Evolutionary conservation across 2,888 invertebrate species (phyloP).

Genomic region (Sialis fuliginosa): DNA sequence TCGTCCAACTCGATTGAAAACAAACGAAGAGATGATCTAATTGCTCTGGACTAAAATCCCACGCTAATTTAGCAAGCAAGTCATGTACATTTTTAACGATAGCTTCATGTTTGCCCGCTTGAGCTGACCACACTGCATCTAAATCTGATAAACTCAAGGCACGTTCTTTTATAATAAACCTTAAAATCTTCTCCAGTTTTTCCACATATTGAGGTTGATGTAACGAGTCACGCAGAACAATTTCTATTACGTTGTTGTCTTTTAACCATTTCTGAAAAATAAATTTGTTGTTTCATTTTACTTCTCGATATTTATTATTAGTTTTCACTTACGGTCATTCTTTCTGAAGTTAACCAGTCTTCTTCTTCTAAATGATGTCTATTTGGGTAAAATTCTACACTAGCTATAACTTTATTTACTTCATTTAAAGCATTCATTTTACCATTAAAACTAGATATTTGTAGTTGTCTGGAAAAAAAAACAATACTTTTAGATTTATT

Average conservation of each 20-base stretch:
- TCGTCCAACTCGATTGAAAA: conserved; percentile 87
- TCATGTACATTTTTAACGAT: conserved; percentile 98
- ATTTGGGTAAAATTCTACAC: conserved; percentile 78
- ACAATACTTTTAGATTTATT: too few relatives aligned
- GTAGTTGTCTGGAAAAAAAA: conserved; percentile 45
- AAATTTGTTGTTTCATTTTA: background rate
- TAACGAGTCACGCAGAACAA: conserved; percentile 84
- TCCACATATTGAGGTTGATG: conserved; percentile 98
- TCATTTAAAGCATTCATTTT: conserved; percentile 99
- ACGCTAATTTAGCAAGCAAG: conserved; percentile 85
- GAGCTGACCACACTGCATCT: conserved; percentile 93
- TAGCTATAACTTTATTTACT: conserved; percentile 89
- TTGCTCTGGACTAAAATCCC: conserved; percentile 97
- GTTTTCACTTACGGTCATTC: conserved; percentile 65
- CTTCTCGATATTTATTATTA: background rate
- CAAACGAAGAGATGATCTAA: conserved; percentile 93
- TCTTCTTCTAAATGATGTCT: conserved; percentile 58
- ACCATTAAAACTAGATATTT: conserved; percentile 95
- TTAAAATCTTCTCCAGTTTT: conserved; percentile 89
- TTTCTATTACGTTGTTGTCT: conserved; percentile 86
- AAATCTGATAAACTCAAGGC: conserved; percentile 78
- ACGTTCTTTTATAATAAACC: conserved; percentile 90
- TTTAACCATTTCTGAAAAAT: conserved; percentile 74
- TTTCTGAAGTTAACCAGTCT: conserved; percentile 83
- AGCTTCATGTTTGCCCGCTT: conserved; percentile 94